Base-by-base conservation (phyloP, 1,140 invertebrate genomes). In the Drosophila bocqueti region DNA sequence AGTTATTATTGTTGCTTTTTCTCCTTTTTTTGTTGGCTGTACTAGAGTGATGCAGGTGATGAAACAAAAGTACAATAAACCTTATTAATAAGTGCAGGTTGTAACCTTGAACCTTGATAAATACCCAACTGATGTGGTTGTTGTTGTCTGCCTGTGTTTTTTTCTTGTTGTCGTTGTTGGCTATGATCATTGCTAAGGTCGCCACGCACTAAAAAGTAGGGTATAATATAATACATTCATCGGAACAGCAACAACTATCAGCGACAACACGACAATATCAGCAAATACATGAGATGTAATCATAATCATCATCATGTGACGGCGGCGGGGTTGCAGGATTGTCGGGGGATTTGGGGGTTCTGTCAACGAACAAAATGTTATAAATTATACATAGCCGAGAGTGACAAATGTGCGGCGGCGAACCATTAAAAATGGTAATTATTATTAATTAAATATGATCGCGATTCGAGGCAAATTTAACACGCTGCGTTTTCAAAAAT, bases 41-140 rank as follows among this genome's bases (percentile, higher is more conserved):
- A 60, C 45, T 67, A 49, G 54, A 57, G 62, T 57, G 59, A 43
- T 75, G 72, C 71, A 64, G 71, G 54, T 71, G 67, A 71, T 71
- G 67, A 87, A 80, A 83, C 83, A 86, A 87, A 87, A 89, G 87
- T 91, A 91, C 89, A 91, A 91, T 89, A 91, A 91, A 91, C 87
- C 81, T 84, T 69, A 82, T 89, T 84, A 91, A 91, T 87, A 91
- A 79, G 75, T 79, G 57, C 78, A 84, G 87, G 87, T 87, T 83
- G 73, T 91, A 91, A 91, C 87, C 87, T 91, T 91, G 87, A 91
- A 91, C 87, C 79, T 74, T 73, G 71, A 74, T 64, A 71, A 68
- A 71, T 71, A 40, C 40, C 40, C 74, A 59, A 45, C 50, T 67
- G 34, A 73, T 65, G 21, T 65, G 49, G 24, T 59, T 64, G 55